Conservation (phyloP, 23 tunicate species). For the Halocynthia roretzi region DNA sequence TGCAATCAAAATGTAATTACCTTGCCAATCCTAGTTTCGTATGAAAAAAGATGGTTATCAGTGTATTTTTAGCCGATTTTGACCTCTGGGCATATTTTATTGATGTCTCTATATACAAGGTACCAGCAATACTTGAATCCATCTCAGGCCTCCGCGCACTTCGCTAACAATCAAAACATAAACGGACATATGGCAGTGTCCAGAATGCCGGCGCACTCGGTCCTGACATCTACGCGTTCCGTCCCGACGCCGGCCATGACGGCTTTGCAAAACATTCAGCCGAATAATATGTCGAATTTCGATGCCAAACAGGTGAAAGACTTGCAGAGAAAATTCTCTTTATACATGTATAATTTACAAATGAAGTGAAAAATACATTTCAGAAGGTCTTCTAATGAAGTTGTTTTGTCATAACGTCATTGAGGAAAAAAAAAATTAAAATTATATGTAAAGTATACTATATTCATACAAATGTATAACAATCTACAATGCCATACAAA, state of each 20-base stretch:
- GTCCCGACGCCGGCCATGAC: slow-evolving; percentile 18
- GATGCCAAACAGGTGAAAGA: slow-evolving; percentile 23
- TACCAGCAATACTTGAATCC: too few species aligned
- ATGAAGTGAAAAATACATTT: background rate
- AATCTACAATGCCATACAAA: too few species aligned
- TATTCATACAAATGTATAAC: too few species aligned
- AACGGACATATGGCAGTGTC: background rate
- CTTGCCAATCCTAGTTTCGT: too few species aligned
- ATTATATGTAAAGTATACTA: too few species aligned
- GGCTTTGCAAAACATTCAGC: background rate
- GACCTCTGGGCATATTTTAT: slow-evolving; percentile 1
- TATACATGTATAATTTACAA: background rate
- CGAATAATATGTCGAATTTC: slow-evolving; percentile 2
- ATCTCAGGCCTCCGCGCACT: too few species aligned
- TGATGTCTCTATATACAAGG: background rate
- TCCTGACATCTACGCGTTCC: slow-evolving; percentile 9
- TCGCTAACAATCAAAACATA: too few species aligned
- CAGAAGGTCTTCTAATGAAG: background rate
- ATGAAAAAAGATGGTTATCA: too few species aligned
- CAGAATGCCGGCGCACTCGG: slow-evolving; percentile 10
- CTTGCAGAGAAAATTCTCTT: background rate
- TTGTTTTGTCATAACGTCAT: too few species aligned
- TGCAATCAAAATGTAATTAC: too few species aligned
- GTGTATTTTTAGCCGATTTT: background rate
- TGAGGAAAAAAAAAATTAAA: too few species aligned